A percentile compares a stretch with the other conserved stretches of the same genome.
Evolutionary conservation across 2,888 invertebrate species (phyloP).

Genomic region (Nomada fabriciana): DNA sequence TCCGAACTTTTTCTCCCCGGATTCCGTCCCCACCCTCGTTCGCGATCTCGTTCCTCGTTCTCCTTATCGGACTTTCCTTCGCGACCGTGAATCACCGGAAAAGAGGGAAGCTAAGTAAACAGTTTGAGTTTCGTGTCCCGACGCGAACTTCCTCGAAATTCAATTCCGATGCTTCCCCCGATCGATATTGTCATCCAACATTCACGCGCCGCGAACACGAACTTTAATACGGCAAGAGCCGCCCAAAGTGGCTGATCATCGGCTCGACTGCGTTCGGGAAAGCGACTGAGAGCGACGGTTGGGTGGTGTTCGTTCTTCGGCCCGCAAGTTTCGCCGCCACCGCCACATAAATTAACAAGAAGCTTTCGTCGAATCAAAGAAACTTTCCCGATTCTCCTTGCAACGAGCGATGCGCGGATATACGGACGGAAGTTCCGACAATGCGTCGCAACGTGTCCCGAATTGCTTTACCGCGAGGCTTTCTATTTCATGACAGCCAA

Average conservation of each 20-base stretch:
- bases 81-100: conserved; percentile 26
- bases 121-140: conserved; percentile 31
- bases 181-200: conserved; percentile 36
- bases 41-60: too few species aligned
- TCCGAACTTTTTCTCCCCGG: conserved; percentile 20
- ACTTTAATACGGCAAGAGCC: background rate
- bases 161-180: conserved; percentile 18
- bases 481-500: conserved; percentile 26
- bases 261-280: background rate
- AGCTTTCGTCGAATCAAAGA: conserved; percentile 25
- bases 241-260: conserved; percentile 1
- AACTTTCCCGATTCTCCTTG: conserved; percentile 18
- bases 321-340: background rate
- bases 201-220: background rate
- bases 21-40: background rate
- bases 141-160: conserved; percentile 21
- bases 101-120: conserved; percentile 30
- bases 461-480: conserved; percentile 37
- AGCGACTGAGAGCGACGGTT: background rate
- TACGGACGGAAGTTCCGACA: conserved; percentile 11
- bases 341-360: conserved; percentile 33
- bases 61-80: background rate
- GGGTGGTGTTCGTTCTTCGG: background rate
- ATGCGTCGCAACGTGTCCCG: conserved; percentile 43
- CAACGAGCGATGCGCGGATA: background rate